Evolutionary conservation across 2,113 vertebrate species (phyloP).

Genomic region (Cairina moschata): DNA sequence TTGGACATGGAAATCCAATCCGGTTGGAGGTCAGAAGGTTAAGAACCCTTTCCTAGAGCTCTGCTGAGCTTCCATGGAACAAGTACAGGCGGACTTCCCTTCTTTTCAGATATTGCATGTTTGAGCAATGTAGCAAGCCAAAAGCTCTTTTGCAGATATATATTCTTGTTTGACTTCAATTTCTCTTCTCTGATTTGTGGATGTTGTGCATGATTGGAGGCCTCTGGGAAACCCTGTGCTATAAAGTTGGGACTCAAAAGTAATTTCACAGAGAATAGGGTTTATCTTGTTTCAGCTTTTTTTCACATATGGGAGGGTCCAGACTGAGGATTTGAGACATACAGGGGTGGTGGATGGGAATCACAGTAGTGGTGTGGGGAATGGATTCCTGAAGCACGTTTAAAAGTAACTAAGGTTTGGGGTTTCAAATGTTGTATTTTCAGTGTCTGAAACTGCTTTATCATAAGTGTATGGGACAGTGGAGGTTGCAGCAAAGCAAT

Average conservation of each 20-base stretch:
- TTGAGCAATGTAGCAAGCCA: slow-evolving; percentile 9
- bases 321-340: slow-evolving; percentile 15
- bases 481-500: not conserved
- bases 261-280: not conserved
- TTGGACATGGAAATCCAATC: not conserved
- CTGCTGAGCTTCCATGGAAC: not conserved
- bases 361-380: not conserved
- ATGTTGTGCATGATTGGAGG: slow-evolving; percentile 41
- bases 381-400: slow-evolving; percentile 62
- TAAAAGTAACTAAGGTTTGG: slow-evolving; percentile 41
- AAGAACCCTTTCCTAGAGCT: not conserved
- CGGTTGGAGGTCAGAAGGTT: slow-evolving; percentile 8
- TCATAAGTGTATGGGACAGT: not conserved
- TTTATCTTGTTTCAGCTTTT: not conserved
- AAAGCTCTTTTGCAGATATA: slow-evolving; percentile 36
- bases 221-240: not conserved
- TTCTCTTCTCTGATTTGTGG: slow-evolving; percentile 45
- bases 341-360: not conserved
- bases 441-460: slow-evolving; percentile 68
- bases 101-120: slow-evolving; percentile 39
- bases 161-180: slow-evolving; percentile 38
- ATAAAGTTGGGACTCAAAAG: not conserved
- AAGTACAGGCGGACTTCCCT: not conserved
- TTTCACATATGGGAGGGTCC: not conserved
- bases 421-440: slow-evolving; percentile 55